Conservation (phyloP, 2,888 invertebrate genomes). For the Drosophila incognita region DNA sequence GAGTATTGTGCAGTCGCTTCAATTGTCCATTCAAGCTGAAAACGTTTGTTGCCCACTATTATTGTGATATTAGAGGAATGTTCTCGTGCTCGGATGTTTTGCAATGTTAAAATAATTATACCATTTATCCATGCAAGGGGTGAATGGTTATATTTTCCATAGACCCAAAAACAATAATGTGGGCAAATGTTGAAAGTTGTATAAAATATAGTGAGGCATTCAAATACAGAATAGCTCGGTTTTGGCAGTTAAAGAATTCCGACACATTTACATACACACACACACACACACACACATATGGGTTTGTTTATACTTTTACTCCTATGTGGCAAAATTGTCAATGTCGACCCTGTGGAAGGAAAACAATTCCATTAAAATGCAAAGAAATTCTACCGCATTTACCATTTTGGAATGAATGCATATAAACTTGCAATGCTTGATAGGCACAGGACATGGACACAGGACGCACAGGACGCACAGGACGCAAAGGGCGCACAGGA, state of each 20-base stretch:
- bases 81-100: not conserved
- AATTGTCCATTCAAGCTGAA: not conserved
- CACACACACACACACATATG: not conserved
- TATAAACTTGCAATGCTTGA: constrained; percentile 21
- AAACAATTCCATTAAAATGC: constrained; percentile 19
- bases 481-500: not conserved
- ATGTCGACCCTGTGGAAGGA: not conserved
- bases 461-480: not conserved
- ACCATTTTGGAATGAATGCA: constrained; percentile 54
- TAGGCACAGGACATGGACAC: constrained; percentile 5
- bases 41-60: not conserved
- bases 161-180: constrained; percentile 2
- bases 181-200: constrained; percentile 1
- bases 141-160: not conserved
- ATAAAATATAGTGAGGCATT: constrained; percentile 7
- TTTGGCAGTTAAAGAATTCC: constrained; percentile 3
- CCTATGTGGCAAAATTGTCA: not conserved
- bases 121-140: constrained; percentile 3
- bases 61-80: not conserved
- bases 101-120: constrained; percentile 5
- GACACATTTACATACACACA: not conserved
- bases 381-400: constrained; percentile 47
- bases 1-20: not conserved
- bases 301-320: constrained; percentile 1
- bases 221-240: constrained; percentile 2